Evolutionary conservation across 23 tunicate species (phyloP).

Genomic region (Trididemnum nubilum): DNA sequence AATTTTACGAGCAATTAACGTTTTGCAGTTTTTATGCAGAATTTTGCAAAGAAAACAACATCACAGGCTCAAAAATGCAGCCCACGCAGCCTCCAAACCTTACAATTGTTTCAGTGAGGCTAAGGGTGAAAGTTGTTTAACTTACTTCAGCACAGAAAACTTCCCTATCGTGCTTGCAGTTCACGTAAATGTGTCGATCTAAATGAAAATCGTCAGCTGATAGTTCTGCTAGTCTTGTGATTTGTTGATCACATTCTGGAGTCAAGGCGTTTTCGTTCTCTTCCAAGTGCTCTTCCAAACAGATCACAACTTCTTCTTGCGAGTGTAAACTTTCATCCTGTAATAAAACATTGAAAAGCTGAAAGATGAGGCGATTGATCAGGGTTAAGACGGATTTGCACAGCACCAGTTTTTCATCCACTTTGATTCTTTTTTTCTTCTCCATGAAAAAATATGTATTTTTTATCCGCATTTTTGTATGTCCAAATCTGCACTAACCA

Average conservation of each 20-base stretch:
- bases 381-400: neutral
- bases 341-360: neutral
- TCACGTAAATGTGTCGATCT: conserved; percentile 69
- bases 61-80: no score
- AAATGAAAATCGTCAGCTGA: conserved; percentile 78
- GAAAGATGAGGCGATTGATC: neutral
- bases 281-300: conserved; percentile 63
- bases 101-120: no score
- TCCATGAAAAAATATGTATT: no score
- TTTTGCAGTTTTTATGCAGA: no score
- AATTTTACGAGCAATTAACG: no score
- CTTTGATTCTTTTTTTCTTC: no score
- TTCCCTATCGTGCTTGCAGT: conserved; percentile 70
- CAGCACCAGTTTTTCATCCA: neutral
- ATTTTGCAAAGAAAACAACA: no score
- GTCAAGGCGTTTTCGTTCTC: neutral
- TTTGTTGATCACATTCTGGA: conserved; percentile 59
- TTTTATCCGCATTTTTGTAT: no score
- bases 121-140: no score
- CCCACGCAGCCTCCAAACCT: no score
- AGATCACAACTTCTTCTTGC: conserved; percentile 72
- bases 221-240: conserved; percentile 54
- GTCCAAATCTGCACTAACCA: no score
- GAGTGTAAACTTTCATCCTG: conserved; percentile 40
- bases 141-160: conserved; percentile 63